These are phyloP conservation scores for Syngnathus floridae DNA, from an alignment of 2,113 vertebrate genomes.

Conservation along the genomic window DNA sequence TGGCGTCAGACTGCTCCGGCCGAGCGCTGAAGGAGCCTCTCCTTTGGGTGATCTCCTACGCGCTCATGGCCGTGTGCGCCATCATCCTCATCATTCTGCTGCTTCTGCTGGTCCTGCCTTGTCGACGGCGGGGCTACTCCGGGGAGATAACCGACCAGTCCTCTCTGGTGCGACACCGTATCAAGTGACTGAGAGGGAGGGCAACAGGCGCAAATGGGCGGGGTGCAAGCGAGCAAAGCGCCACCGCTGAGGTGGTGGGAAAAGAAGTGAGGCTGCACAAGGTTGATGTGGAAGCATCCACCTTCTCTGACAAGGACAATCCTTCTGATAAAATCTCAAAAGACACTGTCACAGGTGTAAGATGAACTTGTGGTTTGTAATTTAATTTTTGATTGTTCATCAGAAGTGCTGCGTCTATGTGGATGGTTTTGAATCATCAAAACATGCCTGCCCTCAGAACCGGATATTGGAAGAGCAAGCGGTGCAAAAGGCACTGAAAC, in stretches of 20 bases:
- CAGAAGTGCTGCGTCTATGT: neutral
- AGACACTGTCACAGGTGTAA: conserved; percentile 6
- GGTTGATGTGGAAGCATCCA: conserved; percentile 15
- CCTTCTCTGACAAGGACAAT: conserved; percentile 37
- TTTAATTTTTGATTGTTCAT: conserved; percentile 1
- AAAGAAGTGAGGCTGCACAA: conserved; percentile 15
- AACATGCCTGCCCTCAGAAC: too few species aligned
- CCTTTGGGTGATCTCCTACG: conserved; percentile 86
- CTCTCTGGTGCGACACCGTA: conserved; percentile 86
- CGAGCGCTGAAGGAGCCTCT: conserved; percentile 69
- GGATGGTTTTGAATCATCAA: too few species aligned
- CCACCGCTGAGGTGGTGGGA: conserved; percentile 14
- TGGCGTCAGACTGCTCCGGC: conserved; percentile 77
- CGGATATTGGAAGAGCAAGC: too few species aligned
- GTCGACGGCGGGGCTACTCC: conserved; percentile 43
- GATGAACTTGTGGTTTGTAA: conserved; percentile 1
- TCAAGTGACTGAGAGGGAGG: conserved; percentile 78
- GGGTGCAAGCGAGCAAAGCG: neutral
- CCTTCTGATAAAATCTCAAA: conserved; percentile 21
- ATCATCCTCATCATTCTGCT: conserved; percentile 78
- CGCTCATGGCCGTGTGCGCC: conserved; percentile 83
- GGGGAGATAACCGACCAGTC: conserved; percentile 89
- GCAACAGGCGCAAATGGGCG: conserved; percentile 4
- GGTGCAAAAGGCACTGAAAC: too few species aligned
- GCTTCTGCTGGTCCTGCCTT: conserved; percentile 77